Percentiles rank a stretch among this genome's conserved stretches.
These are phyloP conservation scores for Grallaria varia DNA, from an alignment of 2,113 vertebrate species.

Conservation along the genomic window DNA sequence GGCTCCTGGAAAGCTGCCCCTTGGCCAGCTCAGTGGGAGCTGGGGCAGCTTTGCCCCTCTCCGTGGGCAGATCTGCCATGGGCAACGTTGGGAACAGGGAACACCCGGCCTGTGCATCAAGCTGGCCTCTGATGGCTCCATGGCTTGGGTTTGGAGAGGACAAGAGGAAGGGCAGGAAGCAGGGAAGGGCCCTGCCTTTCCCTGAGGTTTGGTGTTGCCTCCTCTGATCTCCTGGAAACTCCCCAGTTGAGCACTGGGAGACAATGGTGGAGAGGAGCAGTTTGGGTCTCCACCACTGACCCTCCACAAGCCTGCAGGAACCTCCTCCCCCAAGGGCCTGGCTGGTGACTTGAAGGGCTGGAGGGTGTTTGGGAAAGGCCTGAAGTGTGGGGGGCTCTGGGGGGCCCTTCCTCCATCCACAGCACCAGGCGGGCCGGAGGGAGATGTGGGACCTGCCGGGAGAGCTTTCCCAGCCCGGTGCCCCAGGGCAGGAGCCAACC, in stretches of 20 bases:
- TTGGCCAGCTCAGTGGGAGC: neutral
- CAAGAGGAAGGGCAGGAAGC: fast-evolving
- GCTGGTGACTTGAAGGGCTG: neutral
- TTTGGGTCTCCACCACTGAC: neutral
- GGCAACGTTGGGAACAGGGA: neutral
- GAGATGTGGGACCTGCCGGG: neutral
- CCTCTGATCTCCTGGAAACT: neutral
- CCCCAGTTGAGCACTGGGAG: fast-evolving
- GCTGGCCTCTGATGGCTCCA: neutral
- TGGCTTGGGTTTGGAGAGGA: neutral
- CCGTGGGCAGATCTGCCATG: neutral
- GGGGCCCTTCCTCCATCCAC: neutral
- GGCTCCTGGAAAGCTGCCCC: neutral
- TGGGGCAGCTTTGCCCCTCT: fast-evolving
- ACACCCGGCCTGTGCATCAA: neutral
- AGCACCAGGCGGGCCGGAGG: neutral
- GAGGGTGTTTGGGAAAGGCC: neutral
- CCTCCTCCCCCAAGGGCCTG: neutral
- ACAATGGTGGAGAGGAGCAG: neutral
- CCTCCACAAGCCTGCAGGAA: neutral
- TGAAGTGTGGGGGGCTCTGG: neutral
- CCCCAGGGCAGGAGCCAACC: neutral
- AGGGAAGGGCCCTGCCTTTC: neutral
- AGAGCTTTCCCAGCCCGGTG: neutral
- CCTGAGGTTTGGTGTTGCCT: neutral